Percentiles rank a stretch among this genome's conserved stretches.
These are phyloP conservation scores for Tupiocoris notatus DNA, from an alignment of 2,888 invertebrate species.

Conservation along the genomic window DNA sequence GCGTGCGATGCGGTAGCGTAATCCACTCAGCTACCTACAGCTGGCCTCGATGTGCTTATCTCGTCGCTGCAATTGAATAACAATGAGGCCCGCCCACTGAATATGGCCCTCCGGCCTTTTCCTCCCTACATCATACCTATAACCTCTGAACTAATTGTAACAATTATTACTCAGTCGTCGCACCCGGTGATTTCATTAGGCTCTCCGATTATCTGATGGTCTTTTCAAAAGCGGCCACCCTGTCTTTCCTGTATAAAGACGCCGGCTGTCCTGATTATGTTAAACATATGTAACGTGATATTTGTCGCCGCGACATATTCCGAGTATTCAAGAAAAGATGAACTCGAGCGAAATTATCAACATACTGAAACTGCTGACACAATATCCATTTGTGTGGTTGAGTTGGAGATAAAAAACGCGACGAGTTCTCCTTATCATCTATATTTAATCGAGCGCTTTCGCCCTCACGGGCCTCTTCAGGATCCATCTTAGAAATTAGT, in stretches of 20 bases:
- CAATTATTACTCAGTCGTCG: slow-evolving; percentile 16
- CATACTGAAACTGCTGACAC: no score
- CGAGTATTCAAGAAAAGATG: no score
- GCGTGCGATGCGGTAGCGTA: slow-evolving; percentile 22
- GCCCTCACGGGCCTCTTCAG: no score
- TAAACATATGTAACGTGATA: neutral
- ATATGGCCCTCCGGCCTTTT: slow-evolving; percentile 1
- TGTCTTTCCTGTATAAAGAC: slow-evolving; percentile 13
- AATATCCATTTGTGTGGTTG: no score
- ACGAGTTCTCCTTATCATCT: no score
- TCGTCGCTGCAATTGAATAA: slow-evolving; percentile 34
- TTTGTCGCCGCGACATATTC: no score
- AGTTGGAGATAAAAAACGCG: no score
- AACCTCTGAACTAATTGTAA: slow-evolving; percentile 20
- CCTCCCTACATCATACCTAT: neutral
- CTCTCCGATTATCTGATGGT: slow-evolving; percentile 21
- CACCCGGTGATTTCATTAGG: neutral
- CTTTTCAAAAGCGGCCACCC: slow-evolving; percentile 23
- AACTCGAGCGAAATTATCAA: no score
- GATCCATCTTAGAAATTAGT: no score
- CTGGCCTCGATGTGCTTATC: slow-evolving; percentile 26
- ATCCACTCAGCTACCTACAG: slow-evolving; percentile 1
- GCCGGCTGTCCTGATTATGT: neutral
- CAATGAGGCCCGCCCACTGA: slow-evolving; percentile 23
- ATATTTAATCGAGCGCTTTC: no score